phyloP scores from a whole-genome alignment of 2,888 invertebrate species.

The Octodonta nipae region DNA sequence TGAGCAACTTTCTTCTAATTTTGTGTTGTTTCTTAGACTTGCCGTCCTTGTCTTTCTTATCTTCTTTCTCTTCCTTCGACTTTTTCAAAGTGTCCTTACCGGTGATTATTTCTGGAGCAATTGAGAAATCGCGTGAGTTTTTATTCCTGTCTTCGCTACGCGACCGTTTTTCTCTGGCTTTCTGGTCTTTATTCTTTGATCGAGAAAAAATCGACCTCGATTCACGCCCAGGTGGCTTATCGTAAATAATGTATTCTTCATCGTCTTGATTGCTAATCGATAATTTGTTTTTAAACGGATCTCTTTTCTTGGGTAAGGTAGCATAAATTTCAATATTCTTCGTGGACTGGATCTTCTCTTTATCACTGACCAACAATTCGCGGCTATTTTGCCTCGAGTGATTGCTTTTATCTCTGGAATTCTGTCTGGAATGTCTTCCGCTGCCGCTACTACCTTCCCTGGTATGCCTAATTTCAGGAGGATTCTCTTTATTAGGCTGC shows the following conservation, averaged over 20 bases:
- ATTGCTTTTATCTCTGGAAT: conserved; percentile 52
- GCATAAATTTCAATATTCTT: conserved; percentile 83
- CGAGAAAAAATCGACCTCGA: conserved; percentile 54
- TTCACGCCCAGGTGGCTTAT: conserved; percentile 54
- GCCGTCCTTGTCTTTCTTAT: conserved; percentile 50
- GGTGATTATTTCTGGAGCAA: conserved; percentile 40
- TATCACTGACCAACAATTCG: conserved; percentile 37
- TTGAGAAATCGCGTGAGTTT: conserved; percentile 54
- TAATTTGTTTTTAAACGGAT: conserved; percentile 48
- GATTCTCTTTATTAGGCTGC: conserved; percentile 39
- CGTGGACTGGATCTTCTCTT: conserved; percentile 30
- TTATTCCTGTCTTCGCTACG: conserved; percentile 77
- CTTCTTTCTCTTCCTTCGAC: conserved; percentile 45
- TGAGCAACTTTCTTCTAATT: conserved; percentile 70
- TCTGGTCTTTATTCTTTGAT: conserved; percentile 55
- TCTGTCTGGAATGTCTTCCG: conserved; percentile 60
- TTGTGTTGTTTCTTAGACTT: conserved; percentile 84
- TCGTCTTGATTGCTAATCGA: conserved; percentile 53
- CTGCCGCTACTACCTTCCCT: conserved; percentile 62
- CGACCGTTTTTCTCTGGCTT: conserved; percentile 62
- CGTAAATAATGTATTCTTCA: conserved; percentile 51
- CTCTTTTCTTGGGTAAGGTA: conserved; percentile 77
- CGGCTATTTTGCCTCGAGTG: conserved; percentile 53
- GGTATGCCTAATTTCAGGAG: conserved; percentile 52
- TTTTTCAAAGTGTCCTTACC: conserved; percentile 26